Base-by-base conservation (phyloP, 2,888 invertebrate genomes). In the Neoitamus cyanurus region DNA sequence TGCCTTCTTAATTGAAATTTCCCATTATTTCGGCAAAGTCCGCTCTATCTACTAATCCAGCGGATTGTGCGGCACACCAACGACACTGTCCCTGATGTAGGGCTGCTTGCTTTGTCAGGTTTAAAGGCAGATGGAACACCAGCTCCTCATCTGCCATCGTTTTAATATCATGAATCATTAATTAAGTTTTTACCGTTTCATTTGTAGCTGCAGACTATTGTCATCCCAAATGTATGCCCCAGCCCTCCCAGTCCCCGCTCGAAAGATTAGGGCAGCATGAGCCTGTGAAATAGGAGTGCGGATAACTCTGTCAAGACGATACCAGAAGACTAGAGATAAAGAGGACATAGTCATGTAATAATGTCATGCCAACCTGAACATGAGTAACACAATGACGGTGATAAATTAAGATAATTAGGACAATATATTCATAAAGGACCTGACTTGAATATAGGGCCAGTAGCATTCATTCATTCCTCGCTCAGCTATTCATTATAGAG, bases 371-470 rank as follows among this genome's bases (percentile, higher is more conserved):
- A 85, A 84, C 78, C 70, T 84, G 75, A 75, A 75, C 75, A 75
- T 25, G 75, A 75, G 75, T 75, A 85, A 85, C 83, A 85, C 83
- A 84, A 85, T 84, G 83, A 69, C 58, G 70, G 69, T 85, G 85
- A 85, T 85, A 85, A 85, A 85, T 85, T 85, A 78, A 84, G 84
- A 85, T 85, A 85, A 85, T 85, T 85, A 84, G 85, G 58, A 85
- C 85, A 84, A 85, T 85, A 84, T 84, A 85, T 85, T 85, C 84
- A 85, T 85, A 83, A 85, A 85, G 75, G 58, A 84, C 84, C 77
- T 84, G 84, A 84, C 84, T 84, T 68, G 70, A 85, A 83, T 83
- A 84, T 36, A 83, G 78, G 85, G 78, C 83, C 70, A 85, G 69
- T 58, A 78, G 75, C 83, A 83, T 70, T 85, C 77, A 83, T 85